phyloP scores from a whole-genome alignment of 2,797 vertebrate genomes.

The Dryobates pubescens region DNA sequence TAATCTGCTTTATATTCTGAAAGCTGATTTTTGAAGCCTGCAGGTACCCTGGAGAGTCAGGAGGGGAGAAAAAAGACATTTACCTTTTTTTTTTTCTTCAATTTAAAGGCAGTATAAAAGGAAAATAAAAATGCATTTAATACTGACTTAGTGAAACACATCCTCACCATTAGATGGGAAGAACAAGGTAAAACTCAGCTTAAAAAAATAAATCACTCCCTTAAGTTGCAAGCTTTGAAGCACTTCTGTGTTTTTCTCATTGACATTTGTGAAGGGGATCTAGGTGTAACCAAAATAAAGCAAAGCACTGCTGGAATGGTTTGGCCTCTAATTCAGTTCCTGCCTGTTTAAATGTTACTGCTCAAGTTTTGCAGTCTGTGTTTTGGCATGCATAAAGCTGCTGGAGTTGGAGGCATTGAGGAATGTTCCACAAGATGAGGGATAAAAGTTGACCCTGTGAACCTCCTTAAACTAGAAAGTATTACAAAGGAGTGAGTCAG shows the following conservation, averaged over 20 bases:
- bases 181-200: not conserved
- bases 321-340: not conserved
- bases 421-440: conserved; percentile 17
- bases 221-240: not conserved
- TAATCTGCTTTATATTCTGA: not conserved
- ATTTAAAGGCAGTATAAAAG: not conserved
- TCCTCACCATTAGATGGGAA: not conserved
- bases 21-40: not conserved
- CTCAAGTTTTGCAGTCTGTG: not conserved
- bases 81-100: not conserved
- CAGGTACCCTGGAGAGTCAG: not conserved
- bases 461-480: conserved; percentile 1
- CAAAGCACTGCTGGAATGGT: not conserved
- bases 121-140: not conserved
- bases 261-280: not conserved
- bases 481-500: conserved; percentile 9
- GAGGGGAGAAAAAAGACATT: not conserved
- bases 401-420: not conserved
- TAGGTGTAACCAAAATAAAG: not conserved
- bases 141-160: not conserved
- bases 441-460: conserved; percentile 47
- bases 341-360: not conserved
- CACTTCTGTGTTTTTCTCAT: not conserved
- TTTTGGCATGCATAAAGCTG: not conserved
- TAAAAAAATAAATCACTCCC: not conserved